Conservation (phyloP, 1,140 invertebrate genomes). For the Platyura marginata region DNA sequence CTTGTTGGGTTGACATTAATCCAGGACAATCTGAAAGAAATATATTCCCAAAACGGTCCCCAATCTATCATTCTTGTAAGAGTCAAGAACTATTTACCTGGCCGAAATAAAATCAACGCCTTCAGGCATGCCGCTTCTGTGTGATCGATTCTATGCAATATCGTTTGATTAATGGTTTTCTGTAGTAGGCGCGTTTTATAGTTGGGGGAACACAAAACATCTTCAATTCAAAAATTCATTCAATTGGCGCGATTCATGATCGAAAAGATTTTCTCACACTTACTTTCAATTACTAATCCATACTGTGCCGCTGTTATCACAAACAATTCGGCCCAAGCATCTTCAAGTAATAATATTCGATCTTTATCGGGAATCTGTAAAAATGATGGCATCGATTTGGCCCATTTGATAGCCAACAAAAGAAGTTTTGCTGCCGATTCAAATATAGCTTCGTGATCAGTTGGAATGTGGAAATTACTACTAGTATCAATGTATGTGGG, state of each 20-base stretch:
- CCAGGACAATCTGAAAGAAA: slow-evolving; percentile 38
- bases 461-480: slow-evolving; percentile 13
- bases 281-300: slow-evolving; percentile 52
- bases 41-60: too few species aligned
- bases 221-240: neutral
- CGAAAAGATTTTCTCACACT: slow-evolving; percentile 10
- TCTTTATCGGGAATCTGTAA: slow-evolving; percentile 49
- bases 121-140: slow-evolving; percentile 74
- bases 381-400: slow-evolving; percentile 54
- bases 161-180: slow-evolving; percentile 40
- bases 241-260: neutral
- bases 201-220: neutral
- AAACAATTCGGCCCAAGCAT: slow-evolving; percentile 72
- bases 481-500: neutral
- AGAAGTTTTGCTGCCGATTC: slow-evolving; percentile 61
- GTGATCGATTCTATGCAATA: slow-evolving; percentile 47
- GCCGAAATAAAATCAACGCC: slow-evolving; percentile 60
- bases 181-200: slow-evolving; percentile 26
- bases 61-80: too few species aligned
- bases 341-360: slow-evolving; percentile 51
- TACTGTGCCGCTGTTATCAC: slow-evolving; percentile 64
- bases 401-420: slow-evolving; percentile 57
- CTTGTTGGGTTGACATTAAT: slow-evolving; percentile 36
- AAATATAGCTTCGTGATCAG: slow-evolving; percentile 40
- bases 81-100: too few species aligned